Conservation (phyloP, 2,113 vertebrate genomes). For the Phylloscopus whistleri region DNA sequence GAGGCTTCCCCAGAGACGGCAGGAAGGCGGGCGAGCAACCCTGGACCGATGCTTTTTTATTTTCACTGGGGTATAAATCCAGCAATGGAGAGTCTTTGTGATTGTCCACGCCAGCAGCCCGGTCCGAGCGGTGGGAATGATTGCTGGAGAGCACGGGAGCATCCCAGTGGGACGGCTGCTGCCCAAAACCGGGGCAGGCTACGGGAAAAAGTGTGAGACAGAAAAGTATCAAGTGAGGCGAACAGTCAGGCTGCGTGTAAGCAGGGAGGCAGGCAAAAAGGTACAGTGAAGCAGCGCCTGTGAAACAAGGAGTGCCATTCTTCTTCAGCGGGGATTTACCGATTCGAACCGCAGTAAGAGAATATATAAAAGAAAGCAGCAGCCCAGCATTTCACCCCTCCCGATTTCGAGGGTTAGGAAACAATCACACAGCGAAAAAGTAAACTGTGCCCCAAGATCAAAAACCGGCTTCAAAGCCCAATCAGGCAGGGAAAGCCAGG, state of each 20-base stretch:
- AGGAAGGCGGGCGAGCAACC: constrained; percentile 22
- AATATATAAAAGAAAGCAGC: not conserved
- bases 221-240: constrained; percentile 7
- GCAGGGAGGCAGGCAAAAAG: constrained; percentile 44
- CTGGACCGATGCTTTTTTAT: constrained; percentile 63
- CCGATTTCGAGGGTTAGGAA: not conserved
- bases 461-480: not conserved
- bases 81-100: constrained; percentile 40
- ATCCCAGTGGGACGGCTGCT: not conserved
- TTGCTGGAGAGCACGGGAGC: constrained; percentile 43
- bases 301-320: constrained; percentile 42
- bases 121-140: constrained; percentile 30
- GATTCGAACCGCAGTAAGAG: constrained; percentile 10
- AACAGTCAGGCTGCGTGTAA: not conserved
- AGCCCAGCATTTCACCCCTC: not conserved
- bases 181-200: not conserved
- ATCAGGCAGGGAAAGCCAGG: not conserved
- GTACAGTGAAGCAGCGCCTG: constrained; percentile 41
- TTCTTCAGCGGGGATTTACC: not conserved
- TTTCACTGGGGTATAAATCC: constrained; percentile 70
- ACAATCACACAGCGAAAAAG: not conserved
- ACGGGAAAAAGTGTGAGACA: not conserved
- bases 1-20: constrained; percentile 3
- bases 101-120: constrained; percentile 46
- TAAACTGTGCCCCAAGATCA: not conserved